These are phyloP conservation scores for Pollimyrus isidori DNA, from an alignment of 2,113 vertebrate species.

Conservation along the genomic window DNA sequence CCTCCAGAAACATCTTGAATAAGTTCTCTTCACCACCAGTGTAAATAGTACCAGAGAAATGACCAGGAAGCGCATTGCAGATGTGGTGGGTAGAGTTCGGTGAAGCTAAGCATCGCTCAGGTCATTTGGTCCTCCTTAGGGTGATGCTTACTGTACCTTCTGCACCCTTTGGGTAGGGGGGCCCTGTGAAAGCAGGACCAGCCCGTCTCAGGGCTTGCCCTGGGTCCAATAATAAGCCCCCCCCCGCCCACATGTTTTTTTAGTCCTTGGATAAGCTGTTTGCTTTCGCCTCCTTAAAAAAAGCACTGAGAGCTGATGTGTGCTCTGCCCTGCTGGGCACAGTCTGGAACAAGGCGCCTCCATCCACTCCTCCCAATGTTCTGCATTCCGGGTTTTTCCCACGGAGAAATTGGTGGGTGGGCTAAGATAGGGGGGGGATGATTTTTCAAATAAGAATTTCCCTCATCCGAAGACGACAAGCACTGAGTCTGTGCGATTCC, in stretches of 20 bases:
- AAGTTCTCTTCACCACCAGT: slow-evolving; percentile 9
- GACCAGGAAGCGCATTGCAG: background rate
- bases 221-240: background rate
- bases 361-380: background rate
- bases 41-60: slow-evolving; percentile 1
- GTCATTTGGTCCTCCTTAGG: background rate
- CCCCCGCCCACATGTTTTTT: background rate
- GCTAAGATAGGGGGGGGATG: background rate
- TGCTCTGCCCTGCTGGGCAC: background rate
- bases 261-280: background rate
- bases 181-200: background rate
- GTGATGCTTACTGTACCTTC: background rate
- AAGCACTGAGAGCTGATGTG: background rate
- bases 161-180: background rate
- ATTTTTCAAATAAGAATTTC: background rate
- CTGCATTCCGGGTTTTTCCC: background rate
- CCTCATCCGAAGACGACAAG: background rate
- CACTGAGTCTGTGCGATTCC: background rate
- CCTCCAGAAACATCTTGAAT: background rate
- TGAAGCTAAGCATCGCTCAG: background rate
- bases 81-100: background rate
- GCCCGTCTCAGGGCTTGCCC: background rate
- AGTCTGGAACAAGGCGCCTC: background rate
- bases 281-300: slow-evolving; percentile 1
- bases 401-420: background rate